A percentile compares a stretch with the other conserved stretches of the same genome.
phyloP scores from a whole-genome alignment of 2,797 vertebrate genomes.

The Sebastes trivittatus region DNA sequence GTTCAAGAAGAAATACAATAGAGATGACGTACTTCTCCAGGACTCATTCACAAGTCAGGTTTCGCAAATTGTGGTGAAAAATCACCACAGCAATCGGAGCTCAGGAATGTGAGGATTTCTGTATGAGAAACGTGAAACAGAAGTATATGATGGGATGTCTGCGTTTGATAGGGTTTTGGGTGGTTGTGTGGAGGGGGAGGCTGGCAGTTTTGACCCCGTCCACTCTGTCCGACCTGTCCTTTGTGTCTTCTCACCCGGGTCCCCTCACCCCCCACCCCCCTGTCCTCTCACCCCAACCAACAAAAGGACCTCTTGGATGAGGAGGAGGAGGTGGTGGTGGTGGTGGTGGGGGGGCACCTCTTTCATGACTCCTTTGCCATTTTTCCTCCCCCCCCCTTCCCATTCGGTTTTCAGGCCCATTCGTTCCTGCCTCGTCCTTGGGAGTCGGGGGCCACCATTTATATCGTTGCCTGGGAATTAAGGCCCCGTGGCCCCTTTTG shows the following conservation, averaged over 20 bases:
- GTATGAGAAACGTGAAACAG: not conserved
- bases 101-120: not conserved
- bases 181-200: conserved; percentile 28
- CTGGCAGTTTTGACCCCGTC: conserved; percentile 73
- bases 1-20: not conserved
- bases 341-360: conserved; percentile 46
- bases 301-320: conserved; percentile 60
- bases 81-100: not conserved
- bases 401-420: conserved; percentile 76
- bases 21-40: not conserved
- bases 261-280: conserved; percentile 38
- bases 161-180: conserved; percentile 20
- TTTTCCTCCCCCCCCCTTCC: conserved; percentile 74
- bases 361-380: conserved; percentile 84
- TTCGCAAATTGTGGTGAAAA: not conserved
- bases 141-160: conserved; percentile 17
- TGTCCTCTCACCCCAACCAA: conserved; percentile 46
- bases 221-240: conserved; percentile 78
- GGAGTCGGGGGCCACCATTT: conserved; percentile 84
- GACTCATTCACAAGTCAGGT: not conserved
- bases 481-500: conserved; percentile 87
- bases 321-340: conserved; percentile 32
- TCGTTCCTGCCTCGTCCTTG: conserved; percentile 84
- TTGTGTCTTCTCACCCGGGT: conserved; percentile 69
- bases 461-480: conserved; percentile 92